phyloP scores from a whole-genome alignment of 2,888 invertebrate genomes.

The Leptopterna dolabrata region DNA sequence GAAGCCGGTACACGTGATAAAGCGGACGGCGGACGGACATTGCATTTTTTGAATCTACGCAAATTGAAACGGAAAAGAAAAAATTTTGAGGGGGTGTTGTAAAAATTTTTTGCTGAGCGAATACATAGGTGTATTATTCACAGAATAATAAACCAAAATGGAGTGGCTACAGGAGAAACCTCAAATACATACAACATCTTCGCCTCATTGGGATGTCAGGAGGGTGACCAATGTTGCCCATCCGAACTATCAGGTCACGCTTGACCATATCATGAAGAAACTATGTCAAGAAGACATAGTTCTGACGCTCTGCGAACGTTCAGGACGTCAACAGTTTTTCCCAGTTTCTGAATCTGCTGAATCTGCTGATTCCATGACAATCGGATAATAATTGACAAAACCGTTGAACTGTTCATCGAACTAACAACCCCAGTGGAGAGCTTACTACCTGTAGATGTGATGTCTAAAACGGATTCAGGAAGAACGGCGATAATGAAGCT shows the following conservation, averaged over 20 bases:
- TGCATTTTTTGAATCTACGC: no score
- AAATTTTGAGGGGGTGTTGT: no score
- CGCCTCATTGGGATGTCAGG: constrained; percentile 73
- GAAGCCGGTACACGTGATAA: no score
- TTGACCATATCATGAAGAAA: constrained; percentile 76
- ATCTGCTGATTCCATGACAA: constrained; percentile 49
- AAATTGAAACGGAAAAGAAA: no score
- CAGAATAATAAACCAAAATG: constrained; percentile 51
- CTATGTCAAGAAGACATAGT: constrained; percentile 76
- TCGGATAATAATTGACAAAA: constrained; percentile 36
- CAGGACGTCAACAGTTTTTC: constrained; percentile 78
- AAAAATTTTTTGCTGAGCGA: no score
- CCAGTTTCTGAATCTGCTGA: constrained; percentile 71
- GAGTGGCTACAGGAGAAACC: constrained; percentile 59
- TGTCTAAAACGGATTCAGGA: constrained; percentile 76
- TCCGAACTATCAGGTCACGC: constrained; percentile 73
- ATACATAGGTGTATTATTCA: no score
- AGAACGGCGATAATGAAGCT: constrained; percentile 78
- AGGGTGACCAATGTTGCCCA: constrained; percentile 75
- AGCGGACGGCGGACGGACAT: no score
- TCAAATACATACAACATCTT: constrained; percentile 76
- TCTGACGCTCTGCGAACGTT: constrained; percentile 75
- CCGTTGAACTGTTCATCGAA: constrained; percentile 75
- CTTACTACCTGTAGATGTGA: constrained; percentile 75
- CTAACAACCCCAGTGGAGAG: constrained; percentile 82